Percentiles rank a stretch among this genome's conserved stretches.
These are phyloP conservation scores for Bombus turneri DNA, from an alignment of 1,140 invertebrate species.

Conservation along the genomic window DNA sequence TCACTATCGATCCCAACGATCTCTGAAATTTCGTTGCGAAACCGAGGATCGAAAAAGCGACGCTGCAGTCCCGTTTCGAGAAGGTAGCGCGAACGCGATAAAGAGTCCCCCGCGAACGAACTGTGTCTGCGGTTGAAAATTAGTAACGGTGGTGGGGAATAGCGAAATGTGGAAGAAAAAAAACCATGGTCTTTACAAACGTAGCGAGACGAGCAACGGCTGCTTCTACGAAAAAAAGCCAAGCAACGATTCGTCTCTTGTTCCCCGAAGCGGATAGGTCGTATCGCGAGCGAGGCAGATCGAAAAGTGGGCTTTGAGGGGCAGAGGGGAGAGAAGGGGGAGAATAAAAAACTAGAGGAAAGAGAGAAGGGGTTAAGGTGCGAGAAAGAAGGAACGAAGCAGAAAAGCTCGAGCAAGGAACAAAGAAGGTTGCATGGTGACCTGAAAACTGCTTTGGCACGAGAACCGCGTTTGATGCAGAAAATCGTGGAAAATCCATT, in stretches of 20 bases:
- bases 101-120: neutral
- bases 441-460: too few relatives aligned
- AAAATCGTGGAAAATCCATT: too few relatives aligned
- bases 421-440: neutral
- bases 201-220: constrained; percentile 65
- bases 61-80: too few relatives aligned
- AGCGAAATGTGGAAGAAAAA: neutral
- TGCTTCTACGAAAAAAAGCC: constrained; percentile 47
- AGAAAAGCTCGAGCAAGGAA: neutral
- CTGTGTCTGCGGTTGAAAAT: constrained; percentile 30
- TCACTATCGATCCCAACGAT: too few relatives aligned
- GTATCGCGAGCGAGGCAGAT: neutral
- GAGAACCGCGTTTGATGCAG: too few relatives aligned
- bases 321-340: neutral
- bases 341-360: constrained; percentile 7
- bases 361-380: neutral
- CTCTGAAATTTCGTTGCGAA: too few relatives aligned
- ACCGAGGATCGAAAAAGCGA: too few relatives aligned
- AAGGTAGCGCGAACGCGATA: too few relatives aligned
- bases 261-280: neutral
- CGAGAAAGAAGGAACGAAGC: constrained; percentile 32
- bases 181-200: constrained; percentile 53
- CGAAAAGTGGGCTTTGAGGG: neutral
- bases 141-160: constrained; percentile 5
- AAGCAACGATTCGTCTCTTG: neutral